Percentiles rank a stretch among this genome's conserved stretches.
These are phyloP conservation scores for Tiliacea aurago DNA, from an alignment of 2,888 invertebrate species.

Conservation along the genomic window DNA sequence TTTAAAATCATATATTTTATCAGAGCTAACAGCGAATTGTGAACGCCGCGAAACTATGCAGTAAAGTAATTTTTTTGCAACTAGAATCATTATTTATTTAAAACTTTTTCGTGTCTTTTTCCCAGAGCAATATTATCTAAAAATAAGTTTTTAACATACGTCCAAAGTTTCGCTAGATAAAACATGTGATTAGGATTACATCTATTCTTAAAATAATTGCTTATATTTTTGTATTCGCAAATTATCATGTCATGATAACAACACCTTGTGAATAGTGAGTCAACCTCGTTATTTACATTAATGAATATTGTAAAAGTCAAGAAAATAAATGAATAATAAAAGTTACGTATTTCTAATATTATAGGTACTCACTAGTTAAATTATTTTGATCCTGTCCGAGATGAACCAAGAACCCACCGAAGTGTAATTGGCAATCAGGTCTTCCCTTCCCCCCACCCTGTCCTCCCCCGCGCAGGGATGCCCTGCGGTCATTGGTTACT, in stretches of 20 bases:
- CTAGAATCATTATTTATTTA: not conserved
- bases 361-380: slow-evolving; percentile 71
- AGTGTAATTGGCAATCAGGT: slow-evolving; percentile 71
- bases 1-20: slow-evolving; percentile 40
- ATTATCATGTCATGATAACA: slow-evolving; percentile 57
- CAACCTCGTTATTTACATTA: slow-evolving; percentile 25
- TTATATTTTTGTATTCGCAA: slow-evolving; percentile 34
- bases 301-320: slow-evolving; percentile 6
- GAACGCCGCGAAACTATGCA: slow-evolving; percentile 4
- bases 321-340: slow-evolving; percentile 22
- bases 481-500: slow-evolving; percentile 86
- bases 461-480: slow-evolving; percentile 78
- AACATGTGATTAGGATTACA: slow-evolving; percentile 61
- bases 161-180: slow-evolving; percentile 39
- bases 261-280: slow-evolving; percentile 34
- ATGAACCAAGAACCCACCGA: slow-evolving; percentile 70
- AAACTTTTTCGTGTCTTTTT: not conserved
- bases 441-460: slow-evolving; percentile 75
- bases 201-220: slow-evolving; percentile 54
- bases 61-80: not conserved
- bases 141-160: slow-evolving; percentile 4
- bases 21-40: slow-evolving; percentile 6
- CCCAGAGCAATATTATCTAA: not conserved
- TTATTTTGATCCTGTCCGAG: slow-evolving; percentile 69
- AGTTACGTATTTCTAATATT: slow-evolving; percentile 18